Percentiles rank a stretch among this genome's conserved stretches.
Evolutionary conservation across 2,888 invertebrate genomes (phyloP).

Genomic region (Choristoneura rosaceana): DNA sequence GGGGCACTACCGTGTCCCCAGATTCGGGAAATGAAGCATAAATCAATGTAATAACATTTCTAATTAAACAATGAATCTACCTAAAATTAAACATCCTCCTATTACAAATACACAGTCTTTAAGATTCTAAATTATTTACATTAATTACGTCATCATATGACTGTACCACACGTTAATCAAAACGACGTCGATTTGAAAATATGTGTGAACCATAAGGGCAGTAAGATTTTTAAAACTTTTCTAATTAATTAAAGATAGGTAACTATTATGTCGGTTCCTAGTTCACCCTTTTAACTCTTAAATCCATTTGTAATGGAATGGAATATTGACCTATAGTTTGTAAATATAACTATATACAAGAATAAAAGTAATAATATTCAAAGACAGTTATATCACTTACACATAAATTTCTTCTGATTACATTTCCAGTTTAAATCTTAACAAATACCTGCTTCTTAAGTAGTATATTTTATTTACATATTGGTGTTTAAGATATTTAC

Average conservation of each 20-base stretch:
- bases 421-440: conserved; percentile 56
- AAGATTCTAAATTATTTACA: conserved; percentile 81
- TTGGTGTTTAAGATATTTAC: conserved; percentile 73
- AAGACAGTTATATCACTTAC: conserved; percentile 25
- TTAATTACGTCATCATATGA: conserved; percentile 71
- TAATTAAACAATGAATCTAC: conserved; percentile 15
- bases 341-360: conserved; percentile 42
- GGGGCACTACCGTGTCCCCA: no score
- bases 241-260: conserved; percentile 23
- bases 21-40: conserved; percentile 5
- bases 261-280: conserved; percentile 15
- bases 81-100: conserved; percentile 49
- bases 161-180: conserved; percentile 51
- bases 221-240: conserved; percentile 24
- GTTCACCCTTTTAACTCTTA: conserved; percentile 16
- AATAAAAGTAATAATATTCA: conserved; percentile 41
- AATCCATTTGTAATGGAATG: conserved; percentile 45
- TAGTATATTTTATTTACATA: conserved; percentile 64
- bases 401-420: conserved; percentile 38
- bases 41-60: conserved; percentile 1
- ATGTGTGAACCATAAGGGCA: conserved; percentile 25
- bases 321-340: conserved; percentile 30
- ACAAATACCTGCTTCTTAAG: conserved; percentile 59
- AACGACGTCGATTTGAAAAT: conserved; percentile 18
- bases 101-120: conserved; percentile 79